Evolutionary conservation across 2,797 vertebrate species (phyloP).

Genomic region (Limnodromus scolopaceus): DNA sequence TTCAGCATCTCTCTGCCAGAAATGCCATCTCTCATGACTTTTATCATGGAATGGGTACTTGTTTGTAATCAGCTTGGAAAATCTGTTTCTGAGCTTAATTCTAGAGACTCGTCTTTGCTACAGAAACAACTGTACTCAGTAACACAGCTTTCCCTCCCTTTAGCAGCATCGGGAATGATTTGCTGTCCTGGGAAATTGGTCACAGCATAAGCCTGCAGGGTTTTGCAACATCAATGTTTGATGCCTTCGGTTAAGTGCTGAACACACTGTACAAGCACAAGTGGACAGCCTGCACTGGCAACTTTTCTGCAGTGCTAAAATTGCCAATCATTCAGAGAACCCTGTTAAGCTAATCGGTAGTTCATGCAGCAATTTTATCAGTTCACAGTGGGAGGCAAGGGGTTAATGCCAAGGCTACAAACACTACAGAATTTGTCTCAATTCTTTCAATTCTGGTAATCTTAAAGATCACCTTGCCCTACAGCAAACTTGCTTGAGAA

Average conservation of each 20-base stretch:
- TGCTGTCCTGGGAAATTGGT: conserved; percentile 31
- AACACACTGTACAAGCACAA: conserved; percentile 21
- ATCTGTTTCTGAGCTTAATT: conserved; percentile 45
- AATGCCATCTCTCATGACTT: background rate
- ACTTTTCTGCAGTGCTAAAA: background rate
- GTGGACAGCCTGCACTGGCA: background rate
- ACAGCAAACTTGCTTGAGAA: background rate
- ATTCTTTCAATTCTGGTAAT: background rate
- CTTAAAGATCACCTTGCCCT: background rate
- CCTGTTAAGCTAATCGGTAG: background rate
- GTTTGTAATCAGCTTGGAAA: conserved; percentile 21
- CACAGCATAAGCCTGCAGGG: conserved; percentile 7
- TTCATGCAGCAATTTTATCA: background rate
- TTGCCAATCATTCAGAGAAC: background rate
- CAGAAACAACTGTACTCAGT: background rate
- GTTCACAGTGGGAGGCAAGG: background rate
- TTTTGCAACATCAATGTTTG: background rate
- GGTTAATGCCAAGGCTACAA: background rate
- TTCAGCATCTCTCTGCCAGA: conserved; percentile 2
- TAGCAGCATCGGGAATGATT: background rate
- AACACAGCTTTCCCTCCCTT: background rate
- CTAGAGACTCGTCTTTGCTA: conserved; percentile 5
- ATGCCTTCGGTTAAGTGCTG: conserved; percentile 1
- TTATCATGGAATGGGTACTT: background rate
- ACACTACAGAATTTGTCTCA: background rate